These are phyloP conservation scores for Carterocephalus palaemon DNA, from an alignment of 2,888 invertebrate species.

Conservation along the genomic window DNA sequence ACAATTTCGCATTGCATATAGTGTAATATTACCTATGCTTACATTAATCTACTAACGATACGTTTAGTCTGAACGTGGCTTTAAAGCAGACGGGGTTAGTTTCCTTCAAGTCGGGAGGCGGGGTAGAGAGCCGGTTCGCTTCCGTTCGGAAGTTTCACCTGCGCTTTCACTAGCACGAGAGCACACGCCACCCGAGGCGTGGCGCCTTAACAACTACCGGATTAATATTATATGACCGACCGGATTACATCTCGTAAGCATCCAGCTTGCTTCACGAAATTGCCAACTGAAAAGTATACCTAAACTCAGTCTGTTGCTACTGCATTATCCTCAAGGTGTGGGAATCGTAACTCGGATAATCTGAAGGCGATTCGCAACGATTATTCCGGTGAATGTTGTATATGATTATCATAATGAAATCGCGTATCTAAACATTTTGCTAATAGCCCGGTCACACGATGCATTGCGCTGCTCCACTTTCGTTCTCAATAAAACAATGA, in stretches of 20 bases:
- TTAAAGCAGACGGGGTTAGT: constrained; percentile 55
- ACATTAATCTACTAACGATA: no score
- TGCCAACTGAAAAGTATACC: constrained; percentile 1
- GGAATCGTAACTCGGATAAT: constrained; percentile 29
- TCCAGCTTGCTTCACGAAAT: neutral
- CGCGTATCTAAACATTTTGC: constrained; percentile 8
- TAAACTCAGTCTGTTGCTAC: constrained; percentile 15
- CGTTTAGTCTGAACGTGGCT: constrained; percentile 29
- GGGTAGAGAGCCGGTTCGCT: constrained; percentile 71
- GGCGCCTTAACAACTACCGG: constrained; percentile 25
- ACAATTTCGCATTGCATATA: no score
- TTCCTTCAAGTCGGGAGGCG: constrained; percentile 56
- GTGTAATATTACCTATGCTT: no score
- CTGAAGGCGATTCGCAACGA: constrained; percentile 26
- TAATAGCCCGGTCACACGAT: constrained; percentile 9
- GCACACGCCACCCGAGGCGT: constrained; percentile 41
- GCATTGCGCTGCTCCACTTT: constrained; percentile 29
- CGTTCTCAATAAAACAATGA: constrained; percentile 36
- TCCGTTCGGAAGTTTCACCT: constrained; percentile 73
- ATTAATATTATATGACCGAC: constrained; percentile 47
- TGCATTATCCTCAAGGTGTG: constrained; percentile 31
- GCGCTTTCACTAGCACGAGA: constrained; percentile 63
- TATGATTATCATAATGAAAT: constrained; percentile 27
- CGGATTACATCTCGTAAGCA: constrained; percentile 34
- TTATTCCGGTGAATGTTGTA: constrained; percentile 17